A percentile compares a stretch with the other conserved stretches of the same genome.
phyloP scores from a whole-genome alignment of 2,797 vertebrate species.

The Lithobates pipiens region DNA sequence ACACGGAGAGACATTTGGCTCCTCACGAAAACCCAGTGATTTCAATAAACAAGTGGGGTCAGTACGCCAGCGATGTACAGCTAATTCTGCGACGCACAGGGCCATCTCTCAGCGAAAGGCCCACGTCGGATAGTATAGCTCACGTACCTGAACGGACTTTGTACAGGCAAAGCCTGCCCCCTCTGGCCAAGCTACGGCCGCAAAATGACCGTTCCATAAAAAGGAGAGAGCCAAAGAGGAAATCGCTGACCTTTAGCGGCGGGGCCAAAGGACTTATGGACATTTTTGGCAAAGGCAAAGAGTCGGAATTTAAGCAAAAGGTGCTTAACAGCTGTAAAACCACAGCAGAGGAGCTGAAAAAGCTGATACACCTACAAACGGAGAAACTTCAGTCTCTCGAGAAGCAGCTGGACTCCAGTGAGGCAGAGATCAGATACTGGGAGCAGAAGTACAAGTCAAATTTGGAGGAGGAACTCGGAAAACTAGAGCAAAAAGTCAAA shows the following conservation, averaged over 20 bases:
- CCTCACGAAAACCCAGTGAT: slow-evolving; percentile 94
- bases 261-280: slow-evolving; percentile 92
- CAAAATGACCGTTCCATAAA: slow-evolving; percentile 86
- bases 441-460: slow-evolving; percentile 78
- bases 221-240: slow-evolving; percentile 91
- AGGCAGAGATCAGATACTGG: slow-evolving; percentile 86
- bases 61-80: slow-evolving; percentile 96
- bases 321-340: slow-evolving; percentile 82
- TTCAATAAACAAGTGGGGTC: slow-evolving; percentile 97
- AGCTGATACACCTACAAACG: slow-evolving; percentile 88
- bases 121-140: slow-evolving; percentile 88
- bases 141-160: slow-evolving; percentile 90
- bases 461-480: slow-evolving; percentile 87
- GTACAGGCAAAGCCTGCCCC: slow-evolving; percentile 92
- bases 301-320: slow-evolving; percentile 85
- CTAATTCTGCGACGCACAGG: slow-evolving; percentile 93
- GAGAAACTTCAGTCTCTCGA: slow-evolving; percentile 89
- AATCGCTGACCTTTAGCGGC: slow-evolving; percentile 94
- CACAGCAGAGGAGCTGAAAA: slow-evolving; percentile 85
- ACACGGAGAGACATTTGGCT: slow-evolving; percentile 91
- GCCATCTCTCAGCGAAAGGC: slow-evolving; percentile 90
- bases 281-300: slow-evolving; percentile 87
- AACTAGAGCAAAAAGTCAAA: slow-evolving; percentile 90
- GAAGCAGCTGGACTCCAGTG: slow-evolving; percentile 85
- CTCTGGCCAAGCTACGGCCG: slow-evolving; percentile 91